phyloP scores from a whole-genome alignment of 2,113 vertebrate species.

The Dicrurus megarhynchus region DNA sequence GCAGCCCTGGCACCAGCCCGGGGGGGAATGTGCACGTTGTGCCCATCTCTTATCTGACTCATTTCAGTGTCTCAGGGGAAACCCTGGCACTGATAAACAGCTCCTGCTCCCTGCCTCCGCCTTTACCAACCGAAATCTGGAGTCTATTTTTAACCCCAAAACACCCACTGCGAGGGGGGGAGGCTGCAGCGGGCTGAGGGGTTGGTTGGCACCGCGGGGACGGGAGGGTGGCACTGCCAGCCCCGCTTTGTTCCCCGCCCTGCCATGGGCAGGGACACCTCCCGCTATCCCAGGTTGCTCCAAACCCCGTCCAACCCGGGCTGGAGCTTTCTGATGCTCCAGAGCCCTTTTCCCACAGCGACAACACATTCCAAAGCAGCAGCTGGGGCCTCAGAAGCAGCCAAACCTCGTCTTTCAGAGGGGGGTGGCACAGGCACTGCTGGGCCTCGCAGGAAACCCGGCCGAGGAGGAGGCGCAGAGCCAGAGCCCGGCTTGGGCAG shows the following conservation, averaged over 20 bases:
- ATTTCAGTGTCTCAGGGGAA: slow-evolving; percentile 40
- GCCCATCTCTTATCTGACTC: slow-evolving; percentile 49
- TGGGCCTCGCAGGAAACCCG: background rate
- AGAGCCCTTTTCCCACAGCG: background rate
- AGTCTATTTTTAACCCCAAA: slow-evolving; percentile 57
- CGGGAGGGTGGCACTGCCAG: background rate
- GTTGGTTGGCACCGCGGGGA: background rate
- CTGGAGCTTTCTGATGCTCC: background rate
- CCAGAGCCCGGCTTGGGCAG: accelerated
- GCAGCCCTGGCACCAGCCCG: background rate
- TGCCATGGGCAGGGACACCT: background rate
- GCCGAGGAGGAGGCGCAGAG: background rate
- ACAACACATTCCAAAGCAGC: background rate
- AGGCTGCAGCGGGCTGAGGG: background rate
- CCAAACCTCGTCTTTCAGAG: background rate
- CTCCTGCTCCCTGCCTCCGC: slow-evolving; percentile 40
- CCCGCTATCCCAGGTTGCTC: accelerated
- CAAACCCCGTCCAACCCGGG: background rate
- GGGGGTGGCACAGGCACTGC: accelerated
- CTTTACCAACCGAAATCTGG: slow-evolving; percentile 41
- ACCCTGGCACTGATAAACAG: slow-evolving; percentile 54
- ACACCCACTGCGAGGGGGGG: background rate
- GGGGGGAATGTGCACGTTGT: background rate
- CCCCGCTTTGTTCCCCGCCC: background rate
- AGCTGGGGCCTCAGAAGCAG: background rate